Evolutionary conservation across 2,888 invertebrate species (phyloP), one percentile per base, ranked within the genome.

Genomic region (Lochmaea capreae): DNA sequence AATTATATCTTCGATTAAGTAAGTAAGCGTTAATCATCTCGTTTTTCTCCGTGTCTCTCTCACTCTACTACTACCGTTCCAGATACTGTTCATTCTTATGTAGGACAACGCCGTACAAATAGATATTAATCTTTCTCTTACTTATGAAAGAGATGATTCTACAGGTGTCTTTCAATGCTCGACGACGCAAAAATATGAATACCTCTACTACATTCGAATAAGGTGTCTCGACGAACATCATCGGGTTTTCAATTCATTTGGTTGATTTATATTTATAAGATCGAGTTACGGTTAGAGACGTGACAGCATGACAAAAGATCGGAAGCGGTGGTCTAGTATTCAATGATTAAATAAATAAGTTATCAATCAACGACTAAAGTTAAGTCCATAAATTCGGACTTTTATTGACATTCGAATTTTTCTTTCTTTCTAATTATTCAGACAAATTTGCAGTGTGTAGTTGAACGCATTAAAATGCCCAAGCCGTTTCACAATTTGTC

Each of bases 101-200:
- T 63, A 63, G 62, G 62, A 63, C 62, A 18, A 6, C 18, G 62
- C 62, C 46, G 10, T 43, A 63, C 62, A 63, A 63, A 63, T 26
- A 63, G 62, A 63, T 63, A 63, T 63, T 63, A 63, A 63, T 63
- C 62, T 63, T 63, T 18, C 43, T 63, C 62, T 63, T 63, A 39
- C 43, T 42, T 18, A 63, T 63, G 62, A 63, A 63, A 63, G 62
- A 63, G 42, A 43, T 43, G 39, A 39, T 39, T 39, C 43, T 63
- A 63, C 62, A 63, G 62, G 62, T 63, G 62, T 42, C 62, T 63
- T 33, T 61, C 61, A 61, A n/a, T 61, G 39, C 33, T 61, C n/a
- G 61, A 61, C 61, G n/a, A 39, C 33, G 61, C 39, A n/a, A 61
- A 61, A 61, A 61, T 61, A 26, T 10, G 57, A 57, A 57, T 57